Evolutionary conservation across 2,888 invertebrate species (phyloP).

Genomic region (Epistrophella euchroma): DNA sequence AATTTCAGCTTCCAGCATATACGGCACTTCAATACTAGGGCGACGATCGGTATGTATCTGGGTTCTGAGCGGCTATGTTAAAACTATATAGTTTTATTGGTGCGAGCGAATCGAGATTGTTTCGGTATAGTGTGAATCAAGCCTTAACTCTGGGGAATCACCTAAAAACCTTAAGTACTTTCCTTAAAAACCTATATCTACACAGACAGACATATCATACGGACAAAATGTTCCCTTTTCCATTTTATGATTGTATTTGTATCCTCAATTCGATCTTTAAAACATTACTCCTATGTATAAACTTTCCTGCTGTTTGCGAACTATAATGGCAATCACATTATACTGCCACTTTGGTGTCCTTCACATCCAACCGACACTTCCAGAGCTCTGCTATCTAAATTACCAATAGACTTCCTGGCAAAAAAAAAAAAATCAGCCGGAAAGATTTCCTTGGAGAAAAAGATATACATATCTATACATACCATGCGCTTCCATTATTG

Average conservation of each 20-base stretch:
- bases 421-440: slow-evolving; percentile 53
- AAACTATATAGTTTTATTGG: too few relatives aligned
- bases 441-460: slow-evolving; percentile 45
- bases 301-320: neutral
- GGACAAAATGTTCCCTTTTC: neutral
- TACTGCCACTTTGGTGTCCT: slow-evolving; percentile 42
- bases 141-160: neutral
- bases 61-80: too few relatives aligned
- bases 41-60: too few relatives aligned
- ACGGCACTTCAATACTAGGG: too few relatives aligned
- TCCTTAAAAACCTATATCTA: too few relatives aligned
- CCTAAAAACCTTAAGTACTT: neutral
- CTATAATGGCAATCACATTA: slow-evolving; percentile 29
- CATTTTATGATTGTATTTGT: neutral
- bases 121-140: too few relatives aligned
- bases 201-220: neutral
- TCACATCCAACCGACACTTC: slow-evolving; percentile 34
- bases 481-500: slow-evolving; percentile 34
- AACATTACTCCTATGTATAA: neutral
- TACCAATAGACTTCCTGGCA: slow-evolving; percentile 68
- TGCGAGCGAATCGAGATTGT: too few relatives aligned
- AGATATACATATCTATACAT: slow-evolving; percentile 20
- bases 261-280: neutral
- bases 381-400: slow-evolving; percentile 62
- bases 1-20: too few relatives aligned